These are phyloP conservation scores for Cistogaster globosa DNA, from an alignment of 2,888 invertebrate species.

Conservation along the genomic window DNA sequence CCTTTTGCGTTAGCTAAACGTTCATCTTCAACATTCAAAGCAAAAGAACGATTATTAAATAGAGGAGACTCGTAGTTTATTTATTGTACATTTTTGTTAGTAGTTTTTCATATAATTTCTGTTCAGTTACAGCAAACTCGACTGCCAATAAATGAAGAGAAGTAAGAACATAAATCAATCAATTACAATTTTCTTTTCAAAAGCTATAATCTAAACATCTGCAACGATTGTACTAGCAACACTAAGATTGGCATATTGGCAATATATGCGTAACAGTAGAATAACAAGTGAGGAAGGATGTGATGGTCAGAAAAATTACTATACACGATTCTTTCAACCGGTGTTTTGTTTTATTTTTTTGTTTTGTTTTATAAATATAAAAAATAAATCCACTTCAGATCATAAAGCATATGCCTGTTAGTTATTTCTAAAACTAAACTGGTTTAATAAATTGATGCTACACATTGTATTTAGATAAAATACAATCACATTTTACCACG, in stretches of 20 bases:
- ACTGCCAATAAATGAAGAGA: conserved; percentile 62
- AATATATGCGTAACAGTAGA: conserved; percentile 63
- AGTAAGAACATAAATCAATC: conserved; percentile 73
- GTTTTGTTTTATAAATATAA: not conserved
- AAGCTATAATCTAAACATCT: conserved; percentile 56
- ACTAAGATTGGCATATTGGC: conserved; percentile 30
- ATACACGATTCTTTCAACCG: conserved; percentile 40
- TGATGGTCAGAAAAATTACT: conserved; percentile 54
- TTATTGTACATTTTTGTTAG: conserved; percentile 1
- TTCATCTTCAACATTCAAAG: conserved; percentile 8
- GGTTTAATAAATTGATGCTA: conserved; percentile 59
- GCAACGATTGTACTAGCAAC: conserved; percentile 6
- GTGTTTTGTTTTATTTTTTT: not conserved
- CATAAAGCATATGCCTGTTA: conserved; percentile 38
- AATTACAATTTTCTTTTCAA: conserved; percentile 69
- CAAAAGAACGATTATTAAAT: not conserved
- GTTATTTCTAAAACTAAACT: conserved; percentile 41
- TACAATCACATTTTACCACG: conserved; percentile 64
- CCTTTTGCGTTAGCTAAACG: conserved; percentile 54
- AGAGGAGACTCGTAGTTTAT: not conserved
- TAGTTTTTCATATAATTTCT: conserved; percentile 41
- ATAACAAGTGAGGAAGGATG: conserved; percentile 11
- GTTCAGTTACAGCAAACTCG: conserved; percentile 36
- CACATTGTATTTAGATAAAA: conserved; percentile 45
- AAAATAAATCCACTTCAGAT: conserved; percentile 8